Conservation (phyloP, 1,140 invertebrate genomes). For the Diabrotica virgifera region DNA sequence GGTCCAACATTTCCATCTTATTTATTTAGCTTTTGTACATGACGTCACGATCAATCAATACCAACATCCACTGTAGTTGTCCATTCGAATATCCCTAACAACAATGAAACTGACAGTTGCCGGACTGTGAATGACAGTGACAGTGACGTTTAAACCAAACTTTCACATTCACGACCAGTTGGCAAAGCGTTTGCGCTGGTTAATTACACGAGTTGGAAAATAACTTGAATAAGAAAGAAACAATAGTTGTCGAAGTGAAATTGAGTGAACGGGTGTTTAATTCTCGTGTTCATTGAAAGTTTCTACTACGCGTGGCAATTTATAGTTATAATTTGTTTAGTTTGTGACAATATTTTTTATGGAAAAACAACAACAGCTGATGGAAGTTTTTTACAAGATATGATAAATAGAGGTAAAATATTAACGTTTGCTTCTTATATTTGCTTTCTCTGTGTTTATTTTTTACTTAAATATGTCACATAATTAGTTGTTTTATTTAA, state of each 20-base stretch:
- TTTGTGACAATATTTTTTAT: not conserved
- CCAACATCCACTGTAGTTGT: too few species aligned
- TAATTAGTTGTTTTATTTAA: too few species aligned
- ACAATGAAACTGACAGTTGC: too few species aligned
- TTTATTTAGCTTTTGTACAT: too few species aligned
- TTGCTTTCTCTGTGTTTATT: too few species aligned
- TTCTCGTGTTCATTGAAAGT: not conserved
- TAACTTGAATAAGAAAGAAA: not conserved
- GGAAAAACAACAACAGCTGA: not conserved
- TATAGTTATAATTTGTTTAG: not conserved
- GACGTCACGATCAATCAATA: too few species aligned
- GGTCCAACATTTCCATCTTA: too few species aligned
- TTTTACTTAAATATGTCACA: too few species aligned
- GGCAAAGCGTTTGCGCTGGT: constrained; percentile 1
- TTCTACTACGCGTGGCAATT: not conserved
- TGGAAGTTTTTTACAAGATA: not conserved
- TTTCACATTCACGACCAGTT: not conserved
- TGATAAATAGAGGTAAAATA: not conserved
- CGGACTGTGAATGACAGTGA: too few species aligned
- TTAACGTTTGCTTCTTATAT: too few species aligned
- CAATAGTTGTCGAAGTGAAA: not conserved
- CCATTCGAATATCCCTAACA: too few species aligned
- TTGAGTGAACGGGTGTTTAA: not conserved
- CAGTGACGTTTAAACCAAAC: not conserved
- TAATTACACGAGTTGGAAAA: not conserved